Percentiles rank a stretch among this genome's conserved stretches.
These are phyloP conservation scores for Brachirus orientalis DNA, from an alignment of 2,113 vertebrate genomes.

Conservation along the genomic window DNA sequence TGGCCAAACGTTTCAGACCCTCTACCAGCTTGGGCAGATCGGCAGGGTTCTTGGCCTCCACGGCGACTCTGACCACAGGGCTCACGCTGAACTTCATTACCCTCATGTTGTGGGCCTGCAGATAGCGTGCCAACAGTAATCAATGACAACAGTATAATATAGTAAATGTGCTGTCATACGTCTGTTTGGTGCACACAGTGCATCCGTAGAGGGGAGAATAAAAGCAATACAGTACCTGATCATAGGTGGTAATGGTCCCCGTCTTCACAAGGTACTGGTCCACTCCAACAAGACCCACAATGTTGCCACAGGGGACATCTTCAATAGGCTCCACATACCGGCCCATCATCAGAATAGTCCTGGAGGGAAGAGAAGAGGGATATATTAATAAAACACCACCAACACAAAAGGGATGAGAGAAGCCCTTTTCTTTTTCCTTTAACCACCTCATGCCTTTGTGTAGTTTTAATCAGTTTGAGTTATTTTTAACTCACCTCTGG, in stretches of 20 bases:
- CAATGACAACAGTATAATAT: neutral
- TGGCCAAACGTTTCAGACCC: slow-evolving; percentile 93
- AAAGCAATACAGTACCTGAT: slow-evolving; percentile 63
- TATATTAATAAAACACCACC: neutral
- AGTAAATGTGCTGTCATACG: neutral
- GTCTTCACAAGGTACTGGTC: slow-evolving; percentile 97
- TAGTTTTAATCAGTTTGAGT: too few relatives aligned
- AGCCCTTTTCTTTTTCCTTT: too few relatives aligned
- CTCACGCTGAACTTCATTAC: slow-evolving; percentile 99
- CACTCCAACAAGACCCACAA: slow-evolving; percentile 93
- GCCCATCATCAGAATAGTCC: slow-evolving; percentile 98
- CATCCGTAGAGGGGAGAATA: neutral
- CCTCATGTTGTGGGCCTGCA: slow-evolving; percentile 93
- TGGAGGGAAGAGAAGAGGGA: slow-evolving; percentile 37
- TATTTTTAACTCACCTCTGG: slow-evolving; percentile 94
- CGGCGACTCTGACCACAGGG: slow-evolving; percentile 92
- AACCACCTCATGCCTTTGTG: too few relatives aligned
- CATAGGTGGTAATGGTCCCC: slow-evolving; percentile 93
- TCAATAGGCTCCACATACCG: slow-evolving; percentile 95
- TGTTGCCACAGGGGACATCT: slow-evolving; percentile 96
- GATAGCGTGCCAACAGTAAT: neutral
- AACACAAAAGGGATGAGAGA: neutral
- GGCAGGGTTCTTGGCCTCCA: slow-evolving; percentile 94
- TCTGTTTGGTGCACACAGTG: too few relatives aligned
- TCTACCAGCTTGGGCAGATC: slow-evolving; percentile 96